phyloP scores from a whole-genome alignment of 2,888 invertebrate species.

The Priocnemis perturbator region DNA sequence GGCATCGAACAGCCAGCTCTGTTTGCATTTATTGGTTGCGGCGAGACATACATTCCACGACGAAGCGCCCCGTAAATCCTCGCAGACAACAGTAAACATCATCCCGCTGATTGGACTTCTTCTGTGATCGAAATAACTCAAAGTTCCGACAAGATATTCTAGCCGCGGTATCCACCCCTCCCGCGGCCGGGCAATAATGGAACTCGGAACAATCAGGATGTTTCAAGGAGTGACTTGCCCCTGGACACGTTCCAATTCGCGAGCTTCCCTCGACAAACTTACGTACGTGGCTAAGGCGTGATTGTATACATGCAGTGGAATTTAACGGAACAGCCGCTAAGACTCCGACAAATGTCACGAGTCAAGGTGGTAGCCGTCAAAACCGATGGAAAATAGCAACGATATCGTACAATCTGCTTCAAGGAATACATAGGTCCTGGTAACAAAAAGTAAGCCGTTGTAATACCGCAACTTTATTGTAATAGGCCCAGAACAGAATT shows the following conservation, averaged over 20 bases:
- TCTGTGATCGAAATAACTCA: conserved; percentile 24
- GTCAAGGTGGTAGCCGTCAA: conserved; percentile 5
- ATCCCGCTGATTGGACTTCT: conserved; percentile 18
- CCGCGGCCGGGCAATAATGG: conserved; percentile 37
- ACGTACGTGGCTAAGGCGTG: conserved; percentile 5
- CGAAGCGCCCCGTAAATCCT: too few species aligned
- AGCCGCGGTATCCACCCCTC: conserved; percentile 32
- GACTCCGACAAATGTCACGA: conserved; percentile 24
- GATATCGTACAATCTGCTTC: too few species aligned
- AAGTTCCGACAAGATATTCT: conserved; percentile 47
- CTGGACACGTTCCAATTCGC: conserved; percentile 47
- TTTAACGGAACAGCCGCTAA: conserved; percentile 9
- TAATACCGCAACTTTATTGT: too few species aligned
- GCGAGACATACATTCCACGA: too few species aligned
- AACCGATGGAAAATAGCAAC: conserved; percentile 8
- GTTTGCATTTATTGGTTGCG: too few species aligned
- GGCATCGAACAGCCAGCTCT: too few species aligned
- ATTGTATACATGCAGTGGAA: too few species aligned
- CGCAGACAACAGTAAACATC: too few species aligned
- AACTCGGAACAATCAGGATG: conserved; percentile 42
- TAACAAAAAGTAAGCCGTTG: too few species aligned
- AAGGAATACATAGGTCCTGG: too few species aligned
- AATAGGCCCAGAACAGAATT: too few species aligned
- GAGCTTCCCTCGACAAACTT: conserved; percentile 26
- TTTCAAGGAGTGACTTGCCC: conserved; percentile 35